Base-by-base conservation (phyloP, 2,113 vertebrate genomes). In the Psittacara wagleri region DNA sequence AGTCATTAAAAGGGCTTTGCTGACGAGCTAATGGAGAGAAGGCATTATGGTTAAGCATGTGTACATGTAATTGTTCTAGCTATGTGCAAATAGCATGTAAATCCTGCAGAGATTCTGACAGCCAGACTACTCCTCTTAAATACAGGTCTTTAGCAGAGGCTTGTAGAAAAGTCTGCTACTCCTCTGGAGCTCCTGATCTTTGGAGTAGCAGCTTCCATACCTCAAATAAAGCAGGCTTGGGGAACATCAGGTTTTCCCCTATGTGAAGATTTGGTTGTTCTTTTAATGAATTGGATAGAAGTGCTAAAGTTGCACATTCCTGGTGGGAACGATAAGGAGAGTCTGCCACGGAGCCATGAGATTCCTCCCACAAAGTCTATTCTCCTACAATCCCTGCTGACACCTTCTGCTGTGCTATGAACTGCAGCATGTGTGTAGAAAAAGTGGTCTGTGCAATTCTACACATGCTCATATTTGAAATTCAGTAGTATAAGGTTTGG, bases 1-100 rank as follows among this genome's bases (percentile, higher is more conserved):
- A 94, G 92, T 94, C 91, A 93, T 94, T 95, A 96, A 86, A 76
- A 68, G 83, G 94, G 84, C 92, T 43, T 94, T 29, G 39, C 11
- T n/a, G 92, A 92, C 15, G 86, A 91, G 96, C 87, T 91, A 96
- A 92, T 86, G 90, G 72, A 39, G 51, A 88, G 78, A 54, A 90
- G 44, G 49, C 82, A 83, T 72, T 69, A 76, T 46, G 73, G 81
- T 63, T 92, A 95, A 96, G 90, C 94, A 83, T 85, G 54, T 77
- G 80, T 49, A 72, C 89, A 91, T 88, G 64, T 35, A 82, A 94
- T 88, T 62, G 87, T 35, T 57, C 79, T 39, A 75, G 87, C 83
- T 94, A 39, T 28, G 81, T 94, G 87, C 94, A 96, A 85, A 83
- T 39, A 92, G 37, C 83, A 88, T 91, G 95, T 79, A 92, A 94